A percentile compares a stretch with the other conserved stretches of the same genome.
Evolutionary conservation across 2,113 vertebrate genomes (phyloP).

Genomic region (Sturnus vulgaris): DNA sequence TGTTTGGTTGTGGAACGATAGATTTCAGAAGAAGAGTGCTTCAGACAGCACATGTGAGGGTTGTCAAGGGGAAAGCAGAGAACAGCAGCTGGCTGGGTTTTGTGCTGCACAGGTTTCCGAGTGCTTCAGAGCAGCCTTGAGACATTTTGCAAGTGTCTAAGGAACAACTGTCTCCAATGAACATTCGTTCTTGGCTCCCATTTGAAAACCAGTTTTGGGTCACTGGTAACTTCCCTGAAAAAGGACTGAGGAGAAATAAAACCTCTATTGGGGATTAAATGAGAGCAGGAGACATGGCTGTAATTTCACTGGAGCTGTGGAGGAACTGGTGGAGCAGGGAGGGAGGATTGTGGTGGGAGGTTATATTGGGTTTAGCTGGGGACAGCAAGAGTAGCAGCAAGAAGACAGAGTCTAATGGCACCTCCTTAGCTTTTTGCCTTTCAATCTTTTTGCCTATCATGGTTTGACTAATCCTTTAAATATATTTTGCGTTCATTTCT

Average conservation of each 20-base stretch:
- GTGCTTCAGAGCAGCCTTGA: not conserved
- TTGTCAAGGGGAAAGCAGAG: not conserved
- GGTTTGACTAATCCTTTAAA: conserved; percentile 52
- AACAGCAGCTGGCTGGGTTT: not conserved
- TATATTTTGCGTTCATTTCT: conserved; percentile 56
- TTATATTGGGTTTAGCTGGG: not conserved
- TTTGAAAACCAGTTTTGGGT: not conserved
- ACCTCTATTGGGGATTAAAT: not conserved
- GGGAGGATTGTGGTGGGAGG: not conserved
- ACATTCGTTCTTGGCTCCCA: not conserved
- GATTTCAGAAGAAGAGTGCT: not conserved
- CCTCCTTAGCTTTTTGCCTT: not conserved
- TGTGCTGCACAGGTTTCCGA: not conserved
- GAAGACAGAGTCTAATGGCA: not conserved
- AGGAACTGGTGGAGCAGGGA: not conserved
- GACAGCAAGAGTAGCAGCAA: not conserved
- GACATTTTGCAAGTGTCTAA: not conserved
- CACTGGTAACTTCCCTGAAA: not conserved
- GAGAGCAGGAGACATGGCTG: not conserved
- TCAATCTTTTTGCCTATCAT: not conserved
- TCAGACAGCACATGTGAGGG: not conserved
- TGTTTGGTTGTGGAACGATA: not conserved
- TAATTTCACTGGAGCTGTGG: not conserved
- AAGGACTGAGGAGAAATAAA: not conserved
- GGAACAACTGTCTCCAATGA: not conserved